Conservation (phyloP, 1,140 invertebrate genomes). For the Temnothorax nylanderi region DNA sequence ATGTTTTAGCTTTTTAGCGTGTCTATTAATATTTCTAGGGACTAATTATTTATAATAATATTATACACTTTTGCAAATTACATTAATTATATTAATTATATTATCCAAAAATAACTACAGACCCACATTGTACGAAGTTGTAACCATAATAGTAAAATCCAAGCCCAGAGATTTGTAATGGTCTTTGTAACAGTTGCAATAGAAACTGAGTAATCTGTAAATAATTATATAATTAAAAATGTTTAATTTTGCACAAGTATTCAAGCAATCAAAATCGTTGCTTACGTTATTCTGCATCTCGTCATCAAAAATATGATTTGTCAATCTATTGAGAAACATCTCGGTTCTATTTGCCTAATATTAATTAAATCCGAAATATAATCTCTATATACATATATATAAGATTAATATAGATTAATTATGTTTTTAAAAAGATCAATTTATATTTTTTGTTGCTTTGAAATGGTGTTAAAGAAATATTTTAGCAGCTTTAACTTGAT, state of each 20-base stretch:
- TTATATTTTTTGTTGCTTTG: too few species aligned
- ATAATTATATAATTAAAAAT: background rate
- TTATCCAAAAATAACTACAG: background rate
- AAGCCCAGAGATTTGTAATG: background rate
- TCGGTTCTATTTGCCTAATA: background rate
- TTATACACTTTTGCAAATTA: background rate
- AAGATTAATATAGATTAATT: too few species aligned
- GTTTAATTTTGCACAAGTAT: background rate
- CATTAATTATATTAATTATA: background rate
- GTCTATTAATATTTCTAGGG: background rate
- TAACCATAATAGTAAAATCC: slow-evolving; percentile 8
- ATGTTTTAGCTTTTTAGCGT: background rate
- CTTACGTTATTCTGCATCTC: slow-evolving; percentile 8
- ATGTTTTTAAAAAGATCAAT: too few species aligned
- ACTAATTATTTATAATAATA: background rate
- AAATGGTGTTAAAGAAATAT: too few species aligned
- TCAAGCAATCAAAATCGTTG: background rate
- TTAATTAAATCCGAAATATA: background rate
- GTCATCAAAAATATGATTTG: background rate
- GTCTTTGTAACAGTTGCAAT: background rate
- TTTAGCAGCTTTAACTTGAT: too few species aligned
- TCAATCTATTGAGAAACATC: background rate
- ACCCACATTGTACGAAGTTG: background rate
- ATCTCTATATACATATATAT: too few species aligned
- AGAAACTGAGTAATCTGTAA: slow-evolving; percentile 27